phyloP scores from a whole-genome alignment of 1,140 invertebrate genomes.

The Drosophila obscura region DNA sequence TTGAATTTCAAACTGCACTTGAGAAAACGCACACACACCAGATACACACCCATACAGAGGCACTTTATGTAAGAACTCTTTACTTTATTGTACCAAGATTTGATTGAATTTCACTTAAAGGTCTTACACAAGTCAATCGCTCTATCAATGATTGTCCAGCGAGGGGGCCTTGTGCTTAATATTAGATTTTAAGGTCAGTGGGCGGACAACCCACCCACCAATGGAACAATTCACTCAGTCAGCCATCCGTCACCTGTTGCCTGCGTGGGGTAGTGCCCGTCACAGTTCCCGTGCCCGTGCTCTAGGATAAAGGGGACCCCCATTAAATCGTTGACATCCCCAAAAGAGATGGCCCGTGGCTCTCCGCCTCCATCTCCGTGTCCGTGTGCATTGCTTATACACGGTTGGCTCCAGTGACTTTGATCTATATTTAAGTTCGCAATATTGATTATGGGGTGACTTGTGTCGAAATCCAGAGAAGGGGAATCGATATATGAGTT shows the following conservation, averaged over 20 bases:
- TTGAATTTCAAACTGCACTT: conserved; percentile 71
- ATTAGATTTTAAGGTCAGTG: conserved; percentile 69
- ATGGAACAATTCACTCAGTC: too few species aligned
- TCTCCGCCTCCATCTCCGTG: conserved; percentile 1
- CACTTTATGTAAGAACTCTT: background rate
- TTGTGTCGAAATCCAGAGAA: conserved; percentile 12
- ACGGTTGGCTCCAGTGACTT: conserved; percentile 60
- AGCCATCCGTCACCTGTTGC: conserved; percentile 22
- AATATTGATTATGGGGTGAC: conserved; percentile 30
- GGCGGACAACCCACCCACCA: conserved; percentile 20
- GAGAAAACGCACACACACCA: conserved; percentile 37
- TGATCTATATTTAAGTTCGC: conserved; percentile 69
- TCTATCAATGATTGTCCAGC: background rate
- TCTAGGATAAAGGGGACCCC: conserved; percentile 5
- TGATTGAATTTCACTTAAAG: background rate
- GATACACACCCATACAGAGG: conserved; percentile 5
- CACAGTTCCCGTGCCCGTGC: too few species aligned
- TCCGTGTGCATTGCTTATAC: conserved; percentile 45
- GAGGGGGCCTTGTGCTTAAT: conserved; percentile 20
- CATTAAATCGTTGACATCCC: conserved; percentile 27
- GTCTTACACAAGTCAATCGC: conserved; percentile 22
- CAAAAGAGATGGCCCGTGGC: background rate
- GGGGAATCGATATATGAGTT: conserved; percentile 10
- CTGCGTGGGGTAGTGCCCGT: background rate
- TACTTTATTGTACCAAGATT: background rate